phyloP scores from a whole-genome alignment of 1,140 invertebrate genomes.

The Cephus cinctus region DNA sequence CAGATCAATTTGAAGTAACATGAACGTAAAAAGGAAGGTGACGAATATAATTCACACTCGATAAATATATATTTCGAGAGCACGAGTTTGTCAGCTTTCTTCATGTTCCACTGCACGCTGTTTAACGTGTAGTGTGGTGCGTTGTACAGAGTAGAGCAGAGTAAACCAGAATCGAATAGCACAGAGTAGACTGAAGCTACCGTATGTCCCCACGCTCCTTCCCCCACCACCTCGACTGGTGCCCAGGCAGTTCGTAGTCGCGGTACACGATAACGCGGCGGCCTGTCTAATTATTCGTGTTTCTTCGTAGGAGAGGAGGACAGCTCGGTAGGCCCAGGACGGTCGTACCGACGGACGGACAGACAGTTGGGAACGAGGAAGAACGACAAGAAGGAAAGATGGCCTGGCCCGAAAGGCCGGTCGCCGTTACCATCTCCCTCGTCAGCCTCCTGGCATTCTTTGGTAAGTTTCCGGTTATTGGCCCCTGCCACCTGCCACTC shows the following conservation, averaged over 20 bases:
- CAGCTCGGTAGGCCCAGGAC: conserved; percentile 12
- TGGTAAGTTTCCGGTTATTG: conserved; percentile 39
- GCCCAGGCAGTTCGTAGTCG: conserved; percentile 17
- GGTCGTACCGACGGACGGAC: conserved; percentile 1
- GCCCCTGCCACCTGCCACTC: conserved; percentile 18
- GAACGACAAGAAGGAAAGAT: conserved; percentile 17
- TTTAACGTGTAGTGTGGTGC: too few species aligned
- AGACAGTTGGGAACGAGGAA: conserved; percentile 22
- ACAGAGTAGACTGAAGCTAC: conserved; percentile 6
- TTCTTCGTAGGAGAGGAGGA: conserved; percentile 41
- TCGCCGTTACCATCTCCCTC: conserved; percentile 48
- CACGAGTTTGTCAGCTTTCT: background rate
- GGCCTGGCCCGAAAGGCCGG: conserved; percentile 34
- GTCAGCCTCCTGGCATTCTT: conserved; percentile 43
- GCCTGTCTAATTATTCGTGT: conserved; percentile 46
- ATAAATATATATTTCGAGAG: too few species aligned
- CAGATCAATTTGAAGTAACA: too few species aligned
- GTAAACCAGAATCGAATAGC: conserved; percentile 12
- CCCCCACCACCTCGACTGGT: conserved; percentile 15
- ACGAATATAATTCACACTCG: too few species aligned
- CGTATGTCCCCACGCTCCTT: conserved; percentile 23
- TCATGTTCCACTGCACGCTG: conserved; percentile 16
- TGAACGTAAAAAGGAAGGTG: too few species aligned
- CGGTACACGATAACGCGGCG: conserved; percentile 33
- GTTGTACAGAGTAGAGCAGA: too few species aligned